phyloP scores from a whole-genome alignment of 2,888 invertebrate genomes.

The Piscicola geometra region DNA sequence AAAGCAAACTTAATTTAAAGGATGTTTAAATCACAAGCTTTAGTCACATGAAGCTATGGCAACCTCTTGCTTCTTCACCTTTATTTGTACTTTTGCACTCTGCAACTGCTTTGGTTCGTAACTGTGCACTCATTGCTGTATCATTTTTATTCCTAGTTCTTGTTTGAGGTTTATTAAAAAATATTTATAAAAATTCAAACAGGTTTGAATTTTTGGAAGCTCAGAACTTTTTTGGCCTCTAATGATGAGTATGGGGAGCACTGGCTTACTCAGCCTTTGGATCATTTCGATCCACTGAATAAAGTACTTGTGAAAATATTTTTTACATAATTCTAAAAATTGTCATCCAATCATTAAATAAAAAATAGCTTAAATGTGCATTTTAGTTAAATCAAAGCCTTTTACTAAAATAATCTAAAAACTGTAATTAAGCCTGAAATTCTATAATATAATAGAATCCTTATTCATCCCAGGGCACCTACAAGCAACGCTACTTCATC shows the following conservation, averaged over 20 bases:
- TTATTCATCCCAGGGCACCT: conserved; percentile 41
- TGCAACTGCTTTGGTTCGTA: no score
- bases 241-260: not conserved
- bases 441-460: no score
- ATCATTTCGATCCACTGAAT: conserved; percentile 45
- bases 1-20: no score
- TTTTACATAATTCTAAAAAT: not conserved
- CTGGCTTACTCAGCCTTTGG: conserved; percentile 45
- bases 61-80: no score
- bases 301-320: conserved; percentile 34
- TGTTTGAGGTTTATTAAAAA: no score
- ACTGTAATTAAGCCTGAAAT: no score
- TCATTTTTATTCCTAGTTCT: no score
- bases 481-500: conserved; percentile 46
- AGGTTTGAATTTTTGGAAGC: conserved; percentile 27
- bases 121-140: no score
- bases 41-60: no score
- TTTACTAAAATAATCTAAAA: no score
- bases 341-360: not conserved
- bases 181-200: not conserved
- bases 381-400: not conserved
- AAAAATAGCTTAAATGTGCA: not conserved
- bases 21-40: no score
- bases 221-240: not conserved
- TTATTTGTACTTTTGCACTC: no score